These are phyloP conservation scores for Ptilodon capucinus DNA, from an alignment of 2,888 invertebrate genomes.

Conservation along the genomic window DNA sequence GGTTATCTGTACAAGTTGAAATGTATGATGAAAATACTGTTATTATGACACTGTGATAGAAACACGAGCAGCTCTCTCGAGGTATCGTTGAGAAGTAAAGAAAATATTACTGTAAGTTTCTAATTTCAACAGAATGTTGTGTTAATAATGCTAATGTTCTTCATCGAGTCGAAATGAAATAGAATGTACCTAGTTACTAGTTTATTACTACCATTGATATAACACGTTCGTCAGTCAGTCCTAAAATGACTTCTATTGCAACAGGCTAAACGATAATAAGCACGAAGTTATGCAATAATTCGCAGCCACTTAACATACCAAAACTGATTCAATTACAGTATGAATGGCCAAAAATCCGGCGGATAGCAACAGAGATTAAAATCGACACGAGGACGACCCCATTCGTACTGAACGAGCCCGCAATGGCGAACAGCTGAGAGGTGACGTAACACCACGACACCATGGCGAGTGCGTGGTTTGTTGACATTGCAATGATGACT, in stretches of 20 bases:
- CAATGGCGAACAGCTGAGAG: constrained; percentile 24
- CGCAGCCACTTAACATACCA: background rate
- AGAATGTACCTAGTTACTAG: background rate
- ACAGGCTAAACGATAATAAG: background rate
- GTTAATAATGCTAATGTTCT: background rate
- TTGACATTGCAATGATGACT: background rate
- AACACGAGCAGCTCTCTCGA: background rate
- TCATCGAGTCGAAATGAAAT: background rate
- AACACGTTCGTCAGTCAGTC: background rate
- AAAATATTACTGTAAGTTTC: background rate
- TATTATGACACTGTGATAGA: background rate
- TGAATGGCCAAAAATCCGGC: background rate
- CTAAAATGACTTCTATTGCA: background rate
- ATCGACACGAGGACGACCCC: background rate
- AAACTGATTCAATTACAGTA: background rate
- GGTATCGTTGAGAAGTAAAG: background rate
- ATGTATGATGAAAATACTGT: constrained; percentile 2
- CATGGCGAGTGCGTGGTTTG: background rate
- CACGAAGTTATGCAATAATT: background rate
- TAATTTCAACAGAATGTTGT: background rate
- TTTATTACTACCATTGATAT: background rate
- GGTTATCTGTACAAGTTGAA: constrained; percentile 1
- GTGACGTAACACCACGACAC: constrained; percentile 20
- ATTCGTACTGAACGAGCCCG: constrained; percentile 8
- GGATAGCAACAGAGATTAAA: background rate